Percentiles rank a stretch among this genome's conserved stretches.
phyloP scores from a whole-genome alignment of 1,140 invertebrate genomes.

The Caenorhabditis remanei region DNA sequence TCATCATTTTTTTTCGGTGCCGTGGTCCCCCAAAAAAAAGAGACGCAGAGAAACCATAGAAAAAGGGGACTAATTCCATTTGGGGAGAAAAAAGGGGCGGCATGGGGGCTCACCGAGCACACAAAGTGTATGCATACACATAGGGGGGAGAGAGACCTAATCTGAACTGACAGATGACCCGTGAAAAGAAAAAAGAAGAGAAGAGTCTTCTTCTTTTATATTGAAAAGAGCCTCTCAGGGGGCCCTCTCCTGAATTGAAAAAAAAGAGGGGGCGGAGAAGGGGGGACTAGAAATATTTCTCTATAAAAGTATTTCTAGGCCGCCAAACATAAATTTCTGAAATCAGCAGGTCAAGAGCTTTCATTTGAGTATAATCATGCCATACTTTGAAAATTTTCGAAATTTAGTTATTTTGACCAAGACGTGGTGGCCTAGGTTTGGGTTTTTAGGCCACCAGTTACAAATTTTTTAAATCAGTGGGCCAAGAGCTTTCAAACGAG shows the following conservation, averaged over 20 bases:
- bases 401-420: no score
- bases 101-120: neutral
- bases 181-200: conserved; percentile 13
- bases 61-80: conserved; percentile 37
- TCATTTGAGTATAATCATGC: no score
- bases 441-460: no score
- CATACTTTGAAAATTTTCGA: no score
- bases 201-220: neutral
- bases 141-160: conserved; percentile 11
- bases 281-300: no score
- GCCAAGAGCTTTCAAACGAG: no score
- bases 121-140: neutral
- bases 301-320: no score
- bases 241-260: neutral
- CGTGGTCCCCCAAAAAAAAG: neutral
- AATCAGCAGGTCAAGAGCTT: no score
- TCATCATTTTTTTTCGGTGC: neutral
- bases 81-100: neutral
- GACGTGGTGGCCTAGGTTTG: no score
- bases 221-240: conserved; percentile 16
- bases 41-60: conserved; percentile 24
- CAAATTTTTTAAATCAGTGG: no score
- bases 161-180: conserved; percentile 54
- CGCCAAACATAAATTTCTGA: no score
- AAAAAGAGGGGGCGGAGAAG: no score